These are phyloP conservation scores for Tenebrosternarchus preto DNA, from an alignment of 2,113 vertebrate genomes.

Conservation along the genomic window DNA sequence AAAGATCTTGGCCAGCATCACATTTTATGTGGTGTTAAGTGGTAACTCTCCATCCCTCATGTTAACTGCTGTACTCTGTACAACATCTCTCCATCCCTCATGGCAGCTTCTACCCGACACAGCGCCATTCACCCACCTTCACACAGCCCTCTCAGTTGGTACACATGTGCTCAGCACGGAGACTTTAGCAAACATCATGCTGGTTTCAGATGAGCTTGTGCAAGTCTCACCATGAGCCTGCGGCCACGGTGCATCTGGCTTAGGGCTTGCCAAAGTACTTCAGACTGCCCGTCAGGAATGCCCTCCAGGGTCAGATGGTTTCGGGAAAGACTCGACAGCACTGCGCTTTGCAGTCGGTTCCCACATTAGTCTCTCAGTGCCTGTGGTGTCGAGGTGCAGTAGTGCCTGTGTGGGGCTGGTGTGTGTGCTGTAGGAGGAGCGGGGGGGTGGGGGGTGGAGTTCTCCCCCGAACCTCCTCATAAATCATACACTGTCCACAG, in stretches of 20 bases:
- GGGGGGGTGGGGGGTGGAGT: conserved; percentile 12
- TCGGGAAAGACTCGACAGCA: neutral
- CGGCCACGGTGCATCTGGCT: neutral
- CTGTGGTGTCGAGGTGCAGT: conserved; percentile 42
- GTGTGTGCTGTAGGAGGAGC: conserved; percentile 32
- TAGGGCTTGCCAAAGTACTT: conserved; percentile 13
- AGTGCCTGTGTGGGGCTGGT: conserved; percentile 49
- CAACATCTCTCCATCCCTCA: neutral
- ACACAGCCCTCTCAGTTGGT: conserved; percentile 31
- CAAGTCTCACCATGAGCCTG: neutral
- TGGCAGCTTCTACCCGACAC: neutral
- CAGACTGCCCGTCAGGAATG: conserved; percentile 12
- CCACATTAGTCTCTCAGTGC: conserved; percentile 51
- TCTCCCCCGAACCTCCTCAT: neutral
- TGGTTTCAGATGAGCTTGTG: conserved; percentile 31
- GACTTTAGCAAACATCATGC: conserved; percentile 40
- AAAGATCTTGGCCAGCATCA: conserved; percentile 1
- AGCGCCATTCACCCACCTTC: neutral
- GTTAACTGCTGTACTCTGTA: neutral
- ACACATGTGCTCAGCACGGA: conserved; percentile 28
- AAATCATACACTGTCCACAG: conserved; percentile 48
- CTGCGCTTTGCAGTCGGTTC: conserved; percentile 34
- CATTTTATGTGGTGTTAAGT: conserved; percentile 14
- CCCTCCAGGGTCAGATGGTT: neutral
- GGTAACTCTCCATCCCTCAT: neutral